A percentile compares a stretch with the other conserved stretches of the same genome.
phyloP scores from a whole-genome alignment of 2,113 vertebrate genomes.

The Ophiodon elongatus region DNA sequence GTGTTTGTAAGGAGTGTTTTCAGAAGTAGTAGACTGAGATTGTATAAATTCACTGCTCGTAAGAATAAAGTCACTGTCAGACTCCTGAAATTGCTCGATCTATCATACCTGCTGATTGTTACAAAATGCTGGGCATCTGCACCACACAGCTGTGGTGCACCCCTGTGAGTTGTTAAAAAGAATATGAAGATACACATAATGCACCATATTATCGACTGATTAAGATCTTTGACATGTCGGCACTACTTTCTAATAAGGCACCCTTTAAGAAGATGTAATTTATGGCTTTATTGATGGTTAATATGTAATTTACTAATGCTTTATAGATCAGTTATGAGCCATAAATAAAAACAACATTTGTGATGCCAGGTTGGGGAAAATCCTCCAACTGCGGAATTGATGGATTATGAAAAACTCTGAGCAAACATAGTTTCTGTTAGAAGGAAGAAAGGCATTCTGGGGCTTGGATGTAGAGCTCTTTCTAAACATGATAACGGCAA shows the following conservation, averaged over 20 bases:
- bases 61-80: not conserved
- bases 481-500: not conserved
- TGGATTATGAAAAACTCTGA: not conserved
- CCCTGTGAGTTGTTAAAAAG: not conserved
- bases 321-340: not conserved
- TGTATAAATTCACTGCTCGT: not conserved
- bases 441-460: not conserved
- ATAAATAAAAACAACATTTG: not conserved
- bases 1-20: not conserved
- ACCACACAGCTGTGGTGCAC: not conserved
- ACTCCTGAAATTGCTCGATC: not conserved
- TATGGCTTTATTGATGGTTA: not conserved
- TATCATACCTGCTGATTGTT: constrained; percentile 2
- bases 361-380: not conserved
- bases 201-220: not conserved
- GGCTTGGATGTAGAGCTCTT: not conserved
- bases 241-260: not conserved
- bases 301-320: not conserved
- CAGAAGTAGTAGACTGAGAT: not conserved
- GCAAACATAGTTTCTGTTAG: not conserved
- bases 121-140: not conserved
- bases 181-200: not conserved
- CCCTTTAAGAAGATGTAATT: not conserved
- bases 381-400: not conserved
- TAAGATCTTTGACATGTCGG: not conserved